A percentile compares a stretch with the other conserved stretches of the same genome.
phyloP scores from a whole-genome alignment of 2,888 invertebrate genomes.

The Troglohyphantes excavatus region DNA sequence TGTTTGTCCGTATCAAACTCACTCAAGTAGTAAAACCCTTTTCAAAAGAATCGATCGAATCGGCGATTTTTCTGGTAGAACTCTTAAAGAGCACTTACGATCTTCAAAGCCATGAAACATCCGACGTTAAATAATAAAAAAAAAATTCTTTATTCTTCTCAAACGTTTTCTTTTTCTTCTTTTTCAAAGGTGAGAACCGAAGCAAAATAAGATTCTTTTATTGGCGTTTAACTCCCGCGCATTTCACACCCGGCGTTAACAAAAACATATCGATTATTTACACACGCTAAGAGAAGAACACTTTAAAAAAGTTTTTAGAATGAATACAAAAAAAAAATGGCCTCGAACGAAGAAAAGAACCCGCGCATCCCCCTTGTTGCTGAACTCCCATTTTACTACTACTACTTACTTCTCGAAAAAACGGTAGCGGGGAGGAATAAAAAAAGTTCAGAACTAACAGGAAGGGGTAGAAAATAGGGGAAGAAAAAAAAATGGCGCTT shows the following conservation, averaged over 20 bases:
- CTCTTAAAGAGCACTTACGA: not conserved
- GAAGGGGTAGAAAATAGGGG: constrained; percentile 4
- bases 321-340: not conserved
- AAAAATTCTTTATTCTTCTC: not conserved
- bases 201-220: constrained; percentile 39
- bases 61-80: no score
- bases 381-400: constrained; percentile 6
- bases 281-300: constrained; percentile 18
- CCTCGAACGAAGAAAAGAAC: not conserved
- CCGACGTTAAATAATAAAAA: not conserved
- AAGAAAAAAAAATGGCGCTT: constrained; percentile 19
- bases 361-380: not conserved
- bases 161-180: constrained; percentile 1
- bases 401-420: constrained; percentile 10
- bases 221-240: constrained; percentile 17
- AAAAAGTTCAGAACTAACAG: constrained; percentile 46
- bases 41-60: not conserved
- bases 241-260: constrained; percentile 29
- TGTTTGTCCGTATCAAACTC: not conserved
- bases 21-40: not conserved
- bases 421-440: not conserved
- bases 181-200: not conserved
- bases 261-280: constrained; percentile 63
- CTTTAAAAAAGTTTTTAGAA: constrained; percentile 25
- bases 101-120: not conserved